Conservation (phyloP, 2,797 vertebrate species). For the Alfaro cultratus region DNA sequence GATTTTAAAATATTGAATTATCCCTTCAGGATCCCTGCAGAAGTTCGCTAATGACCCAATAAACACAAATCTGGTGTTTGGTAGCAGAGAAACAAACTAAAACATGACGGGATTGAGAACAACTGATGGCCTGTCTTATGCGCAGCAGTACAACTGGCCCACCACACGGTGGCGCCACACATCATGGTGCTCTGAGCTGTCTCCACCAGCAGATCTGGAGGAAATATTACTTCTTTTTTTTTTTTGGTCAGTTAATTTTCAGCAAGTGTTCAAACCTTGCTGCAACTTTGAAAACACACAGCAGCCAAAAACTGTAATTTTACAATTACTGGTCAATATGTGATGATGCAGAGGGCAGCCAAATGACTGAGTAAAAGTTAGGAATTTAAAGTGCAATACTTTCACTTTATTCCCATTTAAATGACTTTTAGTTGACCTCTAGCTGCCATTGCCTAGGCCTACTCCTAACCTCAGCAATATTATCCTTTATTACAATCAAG, state of each 20-base stretch:
- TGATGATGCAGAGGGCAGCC: background rate
- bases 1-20: background rate
- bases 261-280: background rate
- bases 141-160: background rate
- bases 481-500: too few relatives aligned
- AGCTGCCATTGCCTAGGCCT: background rate
- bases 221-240: background rate
- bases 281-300: background rate
- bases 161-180: constrained; percentile 1
- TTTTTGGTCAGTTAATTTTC: background rate
- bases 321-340: background rate
- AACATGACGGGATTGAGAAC: background rate
- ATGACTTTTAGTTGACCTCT: background rate
- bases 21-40: background rate
- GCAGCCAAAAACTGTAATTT: background rate
- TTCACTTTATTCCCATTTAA: background rate
- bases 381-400: background rate
- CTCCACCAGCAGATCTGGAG: background rate
- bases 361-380: background rate
- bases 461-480: background rate
- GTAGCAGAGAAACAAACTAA: background rate
- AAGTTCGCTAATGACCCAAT: background rate
- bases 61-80: background rate
- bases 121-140: background rate
- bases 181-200: background rate